Evolutionary conservation across 1,140 invertebrate genomes (phyloP), one percentile per base, ranked within the genome.

Genomic region (Trichogramma pretiosum): DNA sequence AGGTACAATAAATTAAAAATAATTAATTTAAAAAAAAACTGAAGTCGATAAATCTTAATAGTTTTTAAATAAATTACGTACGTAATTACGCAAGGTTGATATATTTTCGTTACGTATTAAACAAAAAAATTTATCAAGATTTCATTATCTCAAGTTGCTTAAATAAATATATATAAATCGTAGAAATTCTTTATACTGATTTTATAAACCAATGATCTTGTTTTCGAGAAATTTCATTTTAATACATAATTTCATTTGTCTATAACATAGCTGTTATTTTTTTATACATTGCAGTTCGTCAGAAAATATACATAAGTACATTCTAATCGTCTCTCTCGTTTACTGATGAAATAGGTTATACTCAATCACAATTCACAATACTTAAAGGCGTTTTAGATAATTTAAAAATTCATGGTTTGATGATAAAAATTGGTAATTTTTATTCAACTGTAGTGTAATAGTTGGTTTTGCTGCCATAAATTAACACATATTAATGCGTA

Each of bases 271-370:
- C 44, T 52, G 45, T 52, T 52, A 47, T 44, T 43, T 40, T 50
- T 52, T 52, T 52, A 52, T 47, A 52, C 50, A 52, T 51, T 52
- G 44, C 50, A 47, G 33, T 49, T 49, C 41, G 48, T 50, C 42
- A 50, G n/a, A 50, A 50, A 50, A 50, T 50, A 50, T 50, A 50
- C 48, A 50, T 45, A 45, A 50, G 42, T 45, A 45, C 42, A 44
- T 50, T 50, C 48, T 36, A 44, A 50, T 50, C 48, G 36, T 50
- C 42, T 50, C 48, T 50, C 34, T 50, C 48, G 42, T 50, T 50
- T 51, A 51, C 43, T 46, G 43, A 41, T 46, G 42, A 38, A 41
- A n/a, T 50, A 14, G 37, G 48, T 50, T 34, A 39, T 50, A 50
- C n/a, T n/a, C 42, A 50, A 46, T 50, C 35, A 50, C 48, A 45